Conservation (phyloP, 2,797 vertebrate genomes). For the Eidolon dupreanum region DNA sequence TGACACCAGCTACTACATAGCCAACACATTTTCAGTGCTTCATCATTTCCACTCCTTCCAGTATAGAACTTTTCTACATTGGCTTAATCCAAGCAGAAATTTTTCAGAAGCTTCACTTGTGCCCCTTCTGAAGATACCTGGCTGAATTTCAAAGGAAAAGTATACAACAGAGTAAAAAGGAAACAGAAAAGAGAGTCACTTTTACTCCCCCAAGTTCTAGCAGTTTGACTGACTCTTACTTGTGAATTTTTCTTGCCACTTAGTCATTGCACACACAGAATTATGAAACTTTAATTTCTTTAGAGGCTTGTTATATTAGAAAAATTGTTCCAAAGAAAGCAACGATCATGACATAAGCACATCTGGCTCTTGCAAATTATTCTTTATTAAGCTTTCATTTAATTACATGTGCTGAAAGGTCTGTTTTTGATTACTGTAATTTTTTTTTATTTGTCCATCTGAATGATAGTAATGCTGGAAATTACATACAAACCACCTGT, state of each 20-base stretch:
- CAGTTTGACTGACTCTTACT: conserved; percentile 69
- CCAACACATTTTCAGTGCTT: not conserved
- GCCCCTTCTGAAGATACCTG: conserved; percentile 19
- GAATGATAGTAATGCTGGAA: conserved; percentile 88
- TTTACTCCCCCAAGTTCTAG: conserved; percentile 69
- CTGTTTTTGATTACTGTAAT: conserved; percentile 89
- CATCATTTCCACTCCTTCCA: not conserved
- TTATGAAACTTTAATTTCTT: conserved; percentile 91
- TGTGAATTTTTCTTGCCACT: conserved; percentile 79
- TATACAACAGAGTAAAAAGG: conserved; percentile 23
- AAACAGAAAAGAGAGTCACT: conserved; percentile 40
- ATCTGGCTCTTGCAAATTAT: conserved; percentile 91
- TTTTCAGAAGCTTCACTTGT: conserved; percentile 46
- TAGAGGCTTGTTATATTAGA: conserved; percentile 87
- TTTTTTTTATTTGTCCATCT: conserved; percentile 91
- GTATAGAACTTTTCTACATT: not conserved
- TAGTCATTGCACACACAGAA: conserved; percentile 85
- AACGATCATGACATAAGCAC: conserved; percentile 91
- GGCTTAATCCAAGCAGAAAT: not conserved
- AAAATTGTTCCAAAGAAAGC: conserved; percentile 92
- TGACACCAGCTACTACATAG: not conserved
- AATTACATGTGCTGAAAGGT: conserved; percentile 90
- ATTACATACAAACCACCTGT: conserved; percentile 87
- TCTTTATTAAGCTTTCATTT: conserved; percentile 92
- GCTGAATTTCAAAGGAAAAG: conserved; percentile 27